Evolutionary conservation across 2,888 invertebrate genomes (phyloP).

Genomic region (Altica lythri): DNA sequence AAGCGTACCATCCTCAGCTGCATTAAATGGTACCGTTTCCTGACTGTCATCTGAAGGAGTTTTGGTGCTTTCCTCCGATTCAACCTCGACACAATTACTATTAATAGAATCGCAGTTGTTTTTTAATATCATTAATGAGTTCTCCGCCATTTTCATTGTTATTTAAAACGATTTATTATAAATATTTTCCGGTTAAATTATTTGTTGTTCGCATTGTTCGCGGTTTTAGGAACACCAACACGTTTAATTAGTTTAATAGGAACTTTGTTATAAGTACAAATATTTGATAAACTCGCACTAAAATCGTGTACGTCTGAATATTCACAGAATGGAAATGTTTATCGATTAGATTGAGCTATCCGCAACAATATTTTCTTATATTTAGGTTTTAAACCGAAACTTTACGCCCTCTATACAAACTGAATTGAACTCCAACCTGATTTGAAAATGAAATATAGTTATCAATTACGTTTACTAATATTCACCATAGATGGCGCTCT

Average conservation of each 20-base stretch:
- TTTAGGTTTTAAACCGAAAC: not conserved
- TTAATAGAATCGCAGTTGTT: slow-evolving; percentile 45
- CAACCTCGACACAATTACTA: slow-evolving; percentile 44
- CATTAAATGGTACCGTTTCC: slow-evolving; percentile 35
- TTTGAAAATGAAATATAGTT: not conserved
- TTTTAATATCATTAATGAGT: slow-evolving; percentile 42
- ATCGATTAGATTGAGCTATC: slow-evolving; percentile 32
- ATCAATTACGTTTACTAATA: no score
- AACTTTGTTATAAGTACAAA: no score
- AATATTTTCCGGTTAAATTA: slow-evolving; percentile 22
- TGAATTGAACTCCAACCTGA: not conserved
- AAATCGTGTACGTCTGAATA: slow-evolving; percentile 29
- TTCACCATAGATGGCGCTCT: no score
- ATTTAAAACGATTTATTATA: slow-evolving; percentile 13
- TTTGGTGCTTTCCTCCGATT: slow-evolving; percentile 19
- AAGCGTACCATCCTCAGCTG: slow-evolving; percentile 30
- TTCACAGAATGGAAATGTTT: slow-evolving; percentile 32
- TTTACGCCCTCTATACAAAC: slow-evolving; percentile 27
- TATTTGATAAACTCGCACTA: slow-evolving; percentile 17
- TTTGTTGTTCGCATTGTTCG: no score
- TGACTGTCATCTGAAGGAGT: slow-evolving; percentile 22
- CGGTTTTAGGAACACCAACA: slow-evolving; percentile 13
- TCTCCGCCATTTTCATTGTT: slow-evolving; percentile 47
- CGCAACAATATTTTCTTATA: slow-evolving; percentile 2
- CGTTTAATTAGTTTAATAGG: no score